These are phyloP conservation scores for Hemiprocne comata DNA, from an alignment of 2,113 vertebrate species.

Conservation along the genomic window DNA sequence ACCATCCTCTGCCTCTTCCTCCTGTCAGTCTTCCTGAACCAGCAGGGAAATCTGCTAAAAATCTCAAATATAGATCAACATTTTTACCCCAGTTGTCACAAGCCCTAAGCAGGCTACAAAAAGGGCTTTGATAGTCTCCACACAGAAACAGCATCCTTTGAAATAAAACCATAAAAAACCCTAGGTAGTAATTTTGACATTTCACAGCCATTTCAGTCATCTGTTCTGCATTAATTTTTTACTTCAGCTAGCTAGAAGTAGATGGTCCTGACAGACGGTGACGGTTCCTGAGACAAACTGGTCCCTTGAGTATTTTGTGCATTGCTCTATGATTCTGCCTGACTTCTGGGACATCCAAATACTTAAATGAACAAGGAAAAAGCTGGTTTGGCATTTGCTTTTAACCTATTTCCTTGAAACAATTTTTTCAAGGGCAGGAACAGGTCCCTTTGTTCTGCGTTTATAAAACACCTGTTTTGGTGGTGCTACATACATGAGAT, in stretches of 20 bases:
- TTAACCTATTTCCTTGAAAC: conserved; percentile 40
- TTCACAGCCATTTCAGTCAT: conserved; percentile 23
- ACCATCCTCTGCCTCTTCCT: background rate
- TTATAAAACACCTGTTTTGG: background rate
- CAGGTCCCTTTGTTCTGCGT: background rate
- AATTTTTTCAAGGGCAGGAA: background rate
- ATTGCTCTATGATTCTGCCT: background rate
- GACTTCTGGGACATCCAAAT: conserved; percentile 8
- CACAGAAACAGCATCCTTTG: background rate
- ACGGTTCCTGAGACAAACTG: background rate
- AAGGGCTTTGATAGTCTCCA: background rate
- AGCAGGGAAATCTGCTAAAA: background rate
- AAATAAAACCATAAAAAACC: background rate
- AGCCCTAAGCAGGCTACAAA: background rate
- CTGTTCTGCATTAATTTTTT: conserved; percentile 6
- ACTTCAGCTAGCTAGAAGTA: background rate
- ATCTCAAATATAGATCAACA: background rate
- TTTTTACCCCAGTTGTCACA: background rate
- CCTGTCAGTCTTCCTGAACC: background rate
- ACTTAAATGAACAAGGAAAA: conserved; percentile 1
- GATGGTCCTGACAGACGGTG: background rate
- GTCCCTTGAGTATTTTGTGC: background rate
- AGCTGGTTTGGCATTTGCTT: background rate
- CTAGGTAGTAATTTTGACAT: background rate
- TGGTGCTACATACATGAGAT: background rate